Conservation (phyloP, 2,113 vertebrate genomes). For the Antechinus stuartii region DNA sequence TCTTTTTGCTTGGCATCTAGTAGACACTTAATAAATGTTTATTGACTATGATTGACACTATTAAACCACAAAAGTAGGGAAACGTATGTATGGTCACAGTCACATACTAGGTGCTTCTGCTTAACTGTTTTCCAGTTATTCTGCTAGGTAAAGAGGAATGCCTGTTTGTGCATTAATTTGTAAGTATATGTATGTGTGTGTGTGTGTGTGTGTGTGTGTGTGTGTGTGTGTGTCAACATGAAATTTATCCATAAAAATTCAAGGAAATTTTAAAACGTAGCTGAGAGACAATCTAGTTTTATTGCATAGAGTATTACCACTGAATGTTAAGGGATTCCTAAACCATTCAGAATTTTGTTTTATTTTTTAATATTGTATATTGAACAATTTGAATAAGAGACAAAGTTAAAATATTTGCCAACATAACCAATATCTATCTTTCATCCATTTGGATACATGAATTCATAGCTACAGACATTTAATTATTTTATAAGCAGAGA, state of each 20-base stretch:
- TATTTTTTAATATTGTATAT: conserved; percentile 10
- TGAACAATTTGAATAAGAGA: conserved; percentile 47
- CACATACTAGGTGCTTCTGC: background rate
- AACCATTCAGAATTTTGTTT: conserved; percentile 6
- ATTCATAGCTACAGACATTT: conserved; percentile 52
- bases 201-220: no score
- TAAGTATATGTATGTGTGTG: background rate
- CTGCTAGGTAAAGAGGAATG: background rate
- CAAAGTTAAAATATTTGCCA: conserved; percentile 43
- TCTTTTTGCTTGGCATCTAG: background rate
- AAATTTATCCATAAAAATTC: background rate
- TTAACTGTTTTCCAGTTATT: background rate
- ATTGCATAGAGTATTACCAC: background rate
- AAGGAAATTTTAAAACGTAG: background rate
- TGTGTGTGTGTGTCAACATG: background rate
- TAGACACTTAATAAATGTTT: background rate
- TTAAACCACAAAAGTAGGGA: background rate
- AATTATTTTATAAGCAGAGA: conserved; percentile 55
- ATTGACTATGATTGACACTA: background rate
- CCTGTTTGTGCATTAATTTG: background rate
- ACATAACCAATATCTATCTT: conserved; percentile 39
- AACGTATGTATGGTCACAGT: background rate
- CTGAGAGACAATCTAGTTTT: conserved; percentile 30
- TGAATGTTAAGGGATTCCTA: background rate
- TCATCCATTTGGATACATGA: conserved; percentile 57